Evolutionary conservation across 2,113 vertebrate species (phyloP).

Genomic region (Callaeas wilsoni): DNA sequence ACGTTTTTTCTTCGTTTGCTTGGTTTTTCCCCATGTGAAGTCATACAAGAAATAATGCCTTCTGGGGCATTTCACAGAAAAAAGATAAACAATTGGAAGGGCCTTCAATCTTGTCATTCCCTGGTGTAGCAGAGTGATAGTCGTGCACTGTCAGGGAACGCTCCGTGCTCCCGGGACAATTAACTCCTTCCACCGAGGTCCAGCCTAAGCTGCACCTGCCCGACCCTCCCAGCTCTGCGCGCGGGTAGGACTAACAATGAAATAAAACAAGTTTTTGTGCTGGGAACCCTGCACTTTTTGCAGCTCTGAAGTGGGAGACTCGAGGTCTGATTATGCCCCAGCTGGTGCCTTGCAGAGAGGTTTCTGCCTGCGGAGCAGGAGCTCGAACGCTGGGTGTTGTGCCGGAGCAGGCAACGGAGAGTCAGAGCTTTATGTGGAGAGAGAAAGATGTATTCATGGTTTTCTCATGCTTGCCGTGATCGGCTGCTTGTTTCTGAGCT

Average conservation of each 20-base stretch:
- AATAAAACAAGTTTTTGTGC: background rate
- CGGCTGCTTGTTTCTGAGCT: background rate
- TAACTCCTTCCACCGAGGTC: background rate
- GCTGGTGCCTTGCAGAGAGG: background rate
- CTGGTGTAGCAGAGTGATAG: background rate
- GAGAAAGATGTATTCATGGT: background rate
- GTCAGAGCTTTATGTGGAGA: background rate
- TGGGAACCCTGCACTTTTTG: background rate
- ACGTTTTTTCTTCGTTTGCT: background rate
- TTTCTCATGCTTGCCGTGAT: slow-evolving; percentile 34
- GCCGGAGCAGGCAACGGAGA: background rate
- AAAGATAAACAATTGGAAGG: background rate
- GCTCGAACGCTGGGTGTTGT: background rate
- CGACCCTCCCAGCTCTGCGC: fast-evolving
- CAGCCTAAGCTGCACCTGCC: background rate
- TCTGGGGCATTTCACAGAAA: background rate
- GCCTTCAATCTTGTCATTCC: slow-evolving; percentile 29
- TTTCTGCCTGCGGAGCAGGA: background rate
- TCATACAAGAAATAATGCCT: slow-evolving; percentile 27
- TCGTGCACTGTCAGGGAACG: background rate
- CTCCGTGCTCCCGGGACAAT: background rate
- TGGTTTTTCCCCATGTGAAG: background rate
- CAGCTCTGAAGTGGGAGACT: background rate
- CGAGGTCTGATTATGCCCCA: fast-evolving
- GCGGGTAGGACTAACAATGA: fast-evolving